Conservation (phyloP, 2,888 invertebrate genomes). For the Drosophila affinis region DNA sequence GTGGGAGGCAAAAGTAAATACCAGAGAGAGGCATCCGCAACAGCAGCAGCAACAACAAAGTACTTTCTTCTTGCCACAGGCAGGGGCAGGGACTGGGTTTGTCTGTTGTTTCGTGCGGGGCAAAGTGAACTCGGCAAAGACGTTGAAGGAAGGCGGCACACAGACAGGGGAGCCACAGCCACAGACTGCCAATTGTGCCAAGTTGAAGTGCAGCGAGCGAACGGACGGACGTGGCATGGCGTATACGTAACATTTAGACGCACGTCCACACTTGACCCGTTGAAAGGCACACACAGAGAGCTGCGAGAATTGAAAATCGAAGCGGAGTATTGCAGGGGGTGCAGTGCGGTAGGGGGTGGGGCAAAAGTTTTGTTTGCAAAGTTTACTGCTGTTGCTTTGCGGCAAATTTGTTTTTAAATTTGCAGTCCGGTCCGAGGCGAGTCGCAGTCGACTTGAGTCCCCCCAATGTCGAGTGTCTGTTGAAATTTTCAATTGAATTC, state of each 20-base stretch:
- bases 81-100: background rate
- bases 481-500: slow-evolving; percentile 75
- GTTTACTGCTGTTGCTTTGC: slow-evolving; percentile 62
- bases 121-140: slow-evolving; percentile 60
- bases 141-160: slow-evolving; percentile 5
- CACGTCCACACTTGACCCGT: slow-evolving; percentile 72
- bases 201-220: slow-evolving; percentile 47
- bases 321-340: slow-evolving; percentile 43
- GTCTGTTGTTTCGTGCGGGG: slow-evolving; percentile 45
- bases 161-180: slow-evolving; percentile 36
- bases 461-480: slow-evolving; percentile 53
- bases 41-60: background rate
- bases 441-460: no score
- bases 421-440: slow-evolving; percentile 34
- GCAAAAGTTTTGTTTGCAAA: slow-evolving; percentile 44
- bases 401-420: slow-evolving; percentile 78
- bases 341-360: no score
- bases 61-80: slow-evolving; percentile 12
- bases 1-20: slow-evolving; percentile 63
- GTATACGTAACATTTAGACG: slow-evolving; percentile 76
- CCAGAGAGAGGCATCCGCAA: slow-evolving; percentile 7
- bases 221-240: slow-evolving; percentile 46
- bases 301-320: slow-evolving; percentile 53
- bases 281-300: slow-evolving; percentile 12
- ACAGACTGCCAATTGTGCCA: slow-evolving; percentile 1